phyloP scores from a whole-genome alignment of 2,888 invertebrate species.

The Biston stratarius region DNA sequence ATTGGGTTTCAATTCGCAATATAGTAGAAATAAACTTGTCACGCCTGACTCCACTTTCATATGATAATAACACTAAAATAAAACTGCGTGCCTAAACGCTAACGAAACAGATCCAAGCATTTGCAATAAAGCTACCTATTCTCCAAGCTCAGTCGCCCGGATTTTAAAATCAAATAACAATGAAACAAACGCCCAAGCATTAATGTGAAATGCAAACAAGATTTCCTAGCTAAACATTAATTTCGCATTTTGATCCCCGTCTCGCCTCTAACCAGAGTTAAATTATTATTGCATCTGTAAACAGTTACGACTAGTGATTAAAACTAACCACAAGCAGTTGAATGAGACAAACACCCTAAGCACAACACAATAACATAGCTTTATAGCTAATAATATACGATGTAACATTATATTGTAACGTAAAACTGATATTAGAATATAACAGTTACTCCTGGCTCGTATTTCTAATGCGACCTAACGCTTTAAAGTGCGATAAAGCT shows the following conservation, averaged over 20 bases:
- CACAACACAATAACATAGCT: conserved; percentile 60
- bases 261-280: conserved; percentile 68
- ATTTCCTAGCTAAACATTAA: conserved; percentile 63
- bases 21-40: not conserved
- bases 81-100: conserved; percentile 14
- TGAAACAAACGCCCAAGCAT: conserved; percentile 54
- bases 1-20: too few relatives aligned
- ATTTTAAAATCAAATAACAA: conserved; percentile 67
- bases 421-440: conserved; percentile 67
- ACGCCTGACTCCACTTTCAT: not conserved
- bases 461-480: conserved; percentile 63
- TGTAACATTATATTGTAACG: conserved; percentile 55
- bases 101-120: conserved; percentile 21
- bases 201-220: conserved; percentile 65
- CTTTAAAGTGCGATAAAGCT: conserved; percentile 57
- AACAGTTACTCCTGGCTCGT: conserved; percentile 60
- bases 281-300: conserved; percentile 83
- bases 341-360: conserved; percentile 50
- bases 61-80: conserved; percentile 9
- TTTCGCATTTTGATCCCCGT: conserved; percentile 71
- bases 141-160: conserved; percentile 41
- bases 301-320: conserved; percentile 79
- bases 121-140: conserved; percentile 27
- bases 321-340: conserved; percentile 74
- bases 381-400: conserved; percentile 67